These are phyloP conservation scores for Allophyes oxyacanthae DNA, from an alignment of 2,888 invertebrate species.

Conservation along the genomic window DNA sequence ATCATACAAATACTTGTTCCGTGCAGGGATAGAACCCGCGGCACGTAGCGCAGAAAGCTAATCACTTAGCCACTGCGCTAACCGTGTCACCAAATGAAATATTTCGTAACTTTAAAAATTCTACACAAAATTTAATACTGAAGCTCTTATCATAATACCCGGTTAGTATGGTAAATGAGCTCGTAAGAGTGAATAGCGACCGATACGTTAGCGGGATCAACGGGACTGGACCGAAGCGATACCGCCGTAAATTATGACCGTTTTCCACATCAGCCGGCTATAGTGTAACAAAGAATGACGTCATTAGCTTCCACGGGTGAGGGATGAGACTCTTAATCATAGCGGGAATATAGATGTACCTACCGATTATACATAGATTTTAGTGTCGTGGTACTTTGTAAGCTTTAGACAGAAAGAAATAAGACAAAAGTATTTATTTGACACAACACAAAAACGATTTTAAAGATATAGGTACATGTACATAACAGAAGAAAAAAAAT, in stretches of 20 bases:
- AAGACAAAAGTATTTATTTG: too few relatives aligned
- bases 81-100: too few relatives aligned
- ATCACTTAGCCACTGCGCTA: too few relatives aligned
- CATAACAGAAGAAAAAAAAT: too few relatives aligned
- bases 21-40: too few relatives aligned
- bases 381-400: too few relatives aligned
- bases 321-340: slow-evolving; percentile 46
- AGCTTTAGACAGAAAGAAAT: not conserved
- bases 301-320: slow-evolving; percentile 41
- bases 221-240: slow-evolving; percentile 59
- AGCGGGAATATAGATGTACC: slow-evolving; percentile 23
- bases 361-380: too few relatives aligned
- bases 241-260: slow-evolving; percentile 59
- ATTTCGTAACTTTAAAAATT: slow-evolving; percentile 2
- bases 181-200: slow-evolving; percentile 63
- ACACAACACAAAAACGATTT: too few relatives aligned
- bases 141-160: slow-evolving; percentile 52
- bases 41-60: too few relatives aligned
- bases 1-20: too few relatives aligned
- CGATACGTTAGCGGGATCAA: slow-evolving; percentile 76
- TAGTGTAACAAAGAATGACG: slow-evolving; percentile 50
- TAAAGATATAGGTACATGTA: too few relatives aligned
- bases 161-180: slow-evolving; percentile 68
- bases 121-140: slow-evolving; percentile 13
- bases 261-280: slow-evolving; percentile 46